Evolutionary conservation across 2,888 invertebrate genomes (phyloP), one percentile per base, ranked within the genome.

Genomic region (Acheta domesticus): DNA sequence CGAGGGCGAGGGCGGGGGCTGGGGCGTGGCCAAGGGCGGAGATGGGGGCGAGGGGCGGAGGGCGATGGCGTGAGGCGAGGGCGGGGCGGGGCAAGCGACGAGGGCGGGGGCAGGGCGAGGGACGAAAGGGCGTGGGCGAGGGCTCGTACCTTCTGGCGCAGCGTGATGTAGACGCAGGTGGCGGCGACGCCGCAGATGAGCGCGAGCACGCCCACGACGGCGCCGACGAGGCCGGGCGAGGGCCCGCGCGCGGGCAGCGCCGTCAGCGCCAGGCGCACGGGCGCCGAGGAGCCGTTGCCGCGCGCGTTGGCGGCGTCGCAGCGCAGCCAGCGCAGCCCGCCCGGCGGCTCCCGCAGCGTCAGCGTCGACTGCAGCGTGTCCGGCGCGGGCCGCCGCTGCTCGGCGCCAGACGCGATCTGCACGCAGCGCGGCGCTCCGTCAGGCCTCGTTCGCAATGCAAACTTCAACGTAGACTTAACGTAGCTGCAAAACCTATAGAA

Each of bases 121-220:
- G 36, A 1, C 0, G 36, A 8, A 0, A 8, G 5, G 36, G 36
- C 36, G 36, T 5, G 5, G n/a, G n/a, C n/a, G n/a, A n/a, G n/a
- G n/a, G 36, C 36, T 0, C 16, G 62, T 62, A 62, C 62, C 62
- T 62, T 62, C n/a, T 62, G 62, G 3, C 62, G 62, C 62, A 62
- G 62, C 62, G 62, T n/a, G 62, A 62, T 19, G 62, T 62, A 62
- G n/a, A 62, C 62, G n/a, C 62, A 62, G 62, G 62, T n/a, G 62
- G n/a, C 62, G n/a, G 62, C 62, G 62, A 11, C 62, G 62, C 62
- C 62, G n/a, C 14, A 19, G 62, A 62, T 62, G 62, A 11, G 62
- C 62, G 62, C 62, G 11, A 62, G 0, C 62, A 62, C 62, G 62
- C 62, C 62, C 14, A 62, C 62, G 11, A 62, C 62, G 14, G 5